A percentile compares a stretch with the other conserved stretches of the same genome.
Evolutionary conservation across 2,888 invertebrate genomes (phyloP).

Genomic region (Automeris io): DNA sequence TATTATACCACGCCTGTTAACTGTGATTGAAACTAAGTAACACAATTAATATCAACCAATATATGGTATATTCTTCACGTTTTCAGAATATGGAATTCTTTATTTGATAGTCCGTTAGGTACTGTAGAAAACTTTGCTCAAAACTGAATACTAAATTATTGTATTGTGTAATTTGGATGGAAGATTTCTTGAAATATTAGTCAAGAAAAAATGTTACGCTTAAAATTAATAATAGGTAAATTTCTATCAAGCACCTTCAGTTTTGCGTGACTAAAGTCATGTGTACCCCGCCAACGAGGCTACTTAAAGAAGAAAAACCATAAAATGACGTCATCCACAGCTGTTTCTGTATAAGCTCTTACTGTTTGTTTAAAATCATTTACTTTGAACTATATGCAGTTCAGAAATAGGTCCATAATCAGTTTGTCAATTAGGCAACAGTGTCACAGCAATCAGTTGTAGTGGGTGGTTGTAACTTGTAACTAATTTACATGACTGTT

Average conservation of each 20-base stretch:
- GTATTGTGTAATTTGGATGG: too few relatives aligned
- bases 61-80: too few relatives aligned
- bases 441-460: conserved; percentile 6
- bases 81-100: too few relatives aligned
- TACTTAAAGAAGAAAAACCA: conserved; percentile 4
- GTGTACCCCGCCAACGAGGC: neutral
- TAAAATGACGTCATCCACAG: conserved; percentile 1
- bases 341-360: neutral
- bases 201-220: neutral
- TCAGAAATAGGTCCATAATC: conserved; percentile 6
- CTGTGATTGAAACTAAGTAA: too few relatives aligned
- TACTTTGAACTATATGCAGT: conserved; percentile 2
- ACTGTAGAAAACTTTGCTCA: too few relatives aligned
- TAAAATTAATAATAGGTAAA: neutral
- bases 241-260: neutral
- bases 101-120: too few relatives aligned
- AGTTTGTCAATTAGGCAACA: conserved; percentile 2
- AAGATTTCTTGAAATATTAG: too few relatives aligned
- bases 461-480: too few relatives aligned
- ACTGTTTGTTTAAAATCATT: neutral
- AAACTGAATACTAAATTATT: too few relatives aligned
- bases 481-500: conserved; percentile 19
- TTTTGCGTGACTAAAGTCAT: conserved; percentile 2
- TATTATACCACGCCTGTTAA: too few relatives aligned
- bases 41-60: too few relatives aligned